Evolutionary conservation across 92 coral and sea anemone genomes (phyloP).

Genomic region (Bergia puertoricense): DNA sequence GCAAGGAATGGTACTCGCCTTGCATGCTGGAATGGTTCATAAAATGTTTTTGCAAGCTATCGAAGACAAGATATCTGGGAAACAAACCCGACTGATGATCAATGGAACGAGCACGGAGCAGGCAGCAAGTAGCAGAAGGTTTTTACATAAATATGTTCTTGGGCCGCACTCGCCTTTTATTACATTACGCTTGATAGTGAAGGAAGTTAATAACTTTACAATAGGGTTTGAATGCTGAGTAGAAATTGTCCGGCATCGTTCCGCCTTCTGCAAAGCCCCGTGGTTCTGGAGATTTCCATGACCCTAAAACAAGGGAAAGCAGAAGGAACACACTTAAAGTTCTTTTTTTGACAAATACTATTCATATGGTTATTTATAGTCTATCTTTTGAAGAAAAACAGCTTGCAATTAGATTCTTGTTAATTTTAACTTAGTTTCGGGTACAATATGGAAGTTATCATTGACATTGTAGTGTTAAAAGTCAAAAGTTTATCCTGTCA

Average conservation of each 20-base stretch:
- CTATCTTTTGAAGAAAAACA: neutral
- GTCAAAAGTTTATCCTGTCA: neutral
- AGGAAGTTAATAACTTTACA: too few species aligned
- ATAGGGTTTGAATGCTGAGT: neutral
- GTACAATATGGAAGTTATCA: neutral
- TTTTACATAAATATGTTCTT: neutral
- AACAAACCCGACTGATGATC: neutral
- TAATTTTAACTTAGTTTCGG: neutral
- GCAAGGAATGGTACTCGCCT: neutral
- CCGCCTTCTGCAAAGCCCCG: neutral
- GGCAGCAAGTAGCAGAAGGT: neutral
- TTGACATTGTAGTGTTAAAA: neutral
- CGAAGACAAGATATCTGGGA: neutral
- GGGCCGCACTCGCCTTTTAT: neutral
- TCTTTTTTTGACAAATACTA: neutral
- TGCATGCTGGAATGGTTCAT: neutral
- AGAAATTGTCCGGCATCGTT: neutral
- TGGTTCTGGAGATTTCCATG: neutral
- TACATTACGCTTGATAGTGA: neutral
- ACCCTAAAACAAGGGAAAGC: neutral
- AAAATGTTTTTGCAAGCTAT: slow-evolving; percentile 6
- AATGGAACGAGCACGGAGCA: neutral
- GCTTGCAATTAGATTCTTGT: neutral
- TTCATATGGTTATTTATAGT: neutral
- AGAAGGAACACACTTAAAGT: neutral